phyloP scores from a whole-genome alignment of 2,888 invertebrate genomes.

The Melanchra persicariae region DNA sequence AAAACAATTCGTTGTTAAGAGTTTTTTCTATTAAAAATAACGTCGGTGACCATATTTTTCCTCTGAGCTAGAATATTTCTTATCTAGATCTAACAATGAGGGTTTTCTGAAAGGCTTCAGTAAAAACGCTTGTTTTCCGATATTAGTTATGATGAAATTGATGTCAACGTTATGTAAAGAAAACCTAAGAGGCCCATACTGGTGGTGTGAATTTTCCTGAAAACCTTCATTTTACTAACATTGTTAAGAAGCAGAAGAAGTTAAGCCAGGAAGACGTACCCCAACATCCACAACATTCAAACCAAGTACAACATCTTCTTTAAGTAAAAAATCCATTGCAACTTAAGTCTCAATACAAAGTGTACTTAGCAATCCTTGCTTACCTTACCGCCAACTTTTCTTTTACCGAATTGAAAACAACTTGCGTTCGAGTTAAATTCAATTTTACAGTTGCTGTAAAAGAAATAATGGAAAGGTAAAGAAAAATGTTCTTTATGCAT shows the following conservation, averaged over 20 bases:
- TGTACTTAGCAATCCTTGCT: constrained; percentile 51
- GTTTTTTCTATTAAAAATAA: no score
- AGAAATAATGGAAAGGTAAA: constrained; percentile 41
- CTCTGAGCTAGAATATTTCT: no score
- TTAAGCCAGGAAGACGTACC: neutral
- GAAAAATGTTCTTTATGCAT: constrained; percentile 41
- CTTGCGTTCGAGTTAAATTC: constrained; percentile 57
- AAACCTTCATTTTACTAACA: no score
- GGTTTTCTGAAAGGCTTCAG: no score
- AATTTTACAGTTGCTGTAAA: constrained; percentile 52
- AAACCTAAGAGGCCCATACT: no score
- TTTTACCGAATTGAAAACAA: constrained; percentile 65
- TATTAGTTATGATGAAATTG: no score
- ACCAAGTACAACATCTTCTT: constrained; percentile 34
- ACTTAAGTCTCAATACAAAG: constrained; percentile 49
- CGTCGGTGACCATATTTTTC: no score
- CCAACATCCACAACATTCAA: neutral
- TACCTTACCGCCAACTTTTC: constrained; percentile 58
- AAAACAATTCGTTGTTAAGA: no score
- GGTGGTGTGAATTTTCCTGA: no score
- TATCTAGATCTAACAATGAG: no score
- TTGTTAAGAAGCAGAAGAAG: neutral
- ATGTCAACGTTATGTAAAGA: no score
- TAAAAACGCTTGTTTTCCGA: no score
- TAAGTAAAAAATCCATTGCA: constrained; percentile 42